Percentiles rank a stretch among this genome's conserved stretches.
These are phyloP conservation scores for Ophioninae sp. DNA, from an alignment of 2,888 invertebrate genomes.

Conservation along the genomic window DNA sequence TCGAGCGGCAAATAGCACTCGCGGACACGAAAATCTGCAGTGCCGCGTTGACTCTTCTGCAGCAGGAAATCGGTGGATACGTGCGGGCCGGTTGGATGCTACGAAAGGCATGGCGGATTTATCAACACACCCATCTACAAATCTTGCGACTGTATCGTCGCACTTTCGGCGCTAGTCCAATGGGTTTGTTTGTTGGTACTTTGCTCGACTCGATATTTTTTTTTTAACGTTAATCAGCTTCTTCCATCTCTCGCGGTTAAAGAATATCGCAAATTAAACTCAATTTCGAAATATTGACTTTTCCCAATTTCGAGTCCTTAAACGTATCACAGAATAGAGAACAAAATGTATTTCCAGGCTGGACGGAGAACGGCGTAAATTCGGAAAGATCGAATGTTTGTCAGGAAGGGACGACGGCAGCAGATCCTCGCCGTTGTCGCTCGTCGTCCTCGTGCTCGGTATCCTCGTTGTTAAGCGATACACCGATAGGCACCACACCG, in stretches of 20 bases:
- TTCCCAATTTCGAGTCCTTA: too few relatives aligned
- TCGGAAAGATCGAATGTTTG: conserved; percentile 60
- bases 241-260: neutral
- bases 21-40: conserved; percentile 86
- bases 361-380: conserved; percentile 48
- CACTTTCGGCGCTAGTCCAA: conserved; percentile 79
- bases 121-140: conserved; percentile 85
- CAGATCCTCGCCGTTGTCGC: conserved; percentile 58
- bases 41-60: conserved; percentile 85
- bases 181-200: conserved; percentile 63
- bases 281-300: neutral
- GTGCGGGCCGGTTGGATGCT: conserved; percentile 87
- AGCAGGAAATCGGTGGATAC: conserved; percentile 85
- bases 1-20: conserved; percentile 86
- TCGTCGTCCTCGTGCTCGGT: conserved; percentile 57
- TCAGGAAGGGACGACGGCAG: conserved; percentile 62
- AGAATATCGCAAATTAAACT: too few relatives aligned
- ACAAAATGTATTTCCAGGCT: conserved; percentile 40
- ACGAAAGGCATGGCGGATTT: conserved; percentile 87
- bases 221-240: neutral
- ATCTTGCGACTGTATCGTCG: conserved; percentile 83
- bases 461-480: conserved; percentile 62
- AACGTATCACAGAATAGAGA: neutral
- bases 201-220: neutral
- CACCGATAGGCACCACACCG: conserved; percentile 69